These are phyloP conservation scores for Chionoecetes opilio DNA, from an alignment of 1,140 invertebrate genomes.

Conservation along the genomic window DNA sequence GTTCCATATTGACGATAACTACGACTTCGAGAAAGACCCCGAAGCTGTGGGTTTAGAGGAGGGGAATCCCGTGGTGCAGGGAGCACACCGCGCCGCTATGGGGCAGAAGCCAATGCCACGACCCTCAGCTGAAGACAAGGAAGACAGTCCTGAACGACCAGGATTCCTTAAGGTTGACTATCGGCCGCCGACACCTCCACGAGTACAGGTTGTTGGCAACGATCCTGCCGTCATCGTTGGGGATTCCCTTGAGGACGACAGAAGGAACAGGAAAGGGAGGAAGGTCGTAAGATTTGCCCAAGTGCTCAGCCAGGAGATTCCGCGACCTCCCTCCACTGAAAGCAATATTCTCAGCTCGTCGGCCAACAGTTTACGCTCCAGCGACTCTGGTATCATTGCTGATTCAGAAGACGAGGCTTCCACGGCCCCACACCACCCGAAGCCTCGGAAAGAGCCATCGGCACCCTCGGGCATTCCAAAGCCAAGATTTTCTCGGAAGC, in stretches of 20 bases:
- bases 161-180: constrained; percentile 34
- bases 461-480: neutral
- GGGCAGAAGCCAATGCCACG: constrained; percentile 50
- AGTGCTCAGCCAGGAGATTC: constrained; percentile 65
- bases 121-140: neutral
- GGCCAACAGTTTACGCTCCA: constrained; percentile 63
- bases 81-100: constrained; percentile 72
- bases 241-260: constrained; percentile 60
- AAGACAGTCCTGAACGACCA: neutral
- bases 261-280: constrained; percentile 54
- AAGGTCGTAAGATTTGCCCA: constrained; percentile 76
- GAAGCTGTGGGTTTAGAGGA: constrained; percentile 24
- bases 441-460: too few relatives aligned
- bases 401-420: constrained; percentile 32
- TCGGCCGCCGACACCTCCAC: constrained; percentile 74
- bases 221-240: constrained; percentile 70
- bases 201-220: constrained; percentile 52
- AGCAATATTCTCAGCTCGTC: constrained; percentile 65
- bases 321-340: constrained; percentile 18
- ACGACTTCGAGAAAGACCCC: constrained; percentile 70
- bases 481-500: neutral
- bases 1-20: constrained; percentile 76
- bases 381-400: constrained; percentile 70
- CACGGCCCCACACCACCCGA: too few relatives aligned
- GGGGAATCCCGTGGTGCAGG: constrained; percentile 65